Evolutionary conservation across 30 jellyfish, hydroid and myxozoan genomes (phyloP).

Genomic region (Hydractinia echinata): DNA sequence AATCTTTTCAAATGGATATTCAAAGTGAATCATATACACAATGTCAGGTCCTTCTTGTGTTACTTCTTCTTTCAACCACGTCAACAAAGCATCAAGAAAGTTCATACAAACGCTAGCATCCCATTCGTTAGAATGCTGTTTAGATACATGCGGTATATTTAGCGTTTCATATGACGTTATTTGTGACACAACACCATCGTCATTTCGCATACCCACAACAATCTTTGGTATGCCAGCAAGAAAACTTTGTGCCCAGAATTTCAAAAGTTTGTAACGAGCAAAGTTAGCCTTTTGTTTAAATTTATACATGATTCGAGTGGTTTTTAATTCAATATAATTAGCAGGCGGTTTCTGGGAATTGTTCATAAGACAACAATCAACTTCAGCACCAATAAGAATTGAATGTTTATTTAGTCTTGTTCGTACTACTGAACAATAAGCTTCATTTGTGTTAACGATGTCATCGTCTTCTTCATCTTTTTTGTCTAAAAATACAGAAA

Average conservation of each 20-base stretch:
- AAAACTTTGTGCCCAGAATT: constrained; percentile 96
- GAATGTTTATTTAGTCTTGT: constrained; percentile 65
- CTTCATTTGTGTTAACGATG: constrained; percentile 65
- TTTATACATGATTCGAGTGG: constrained; percentile 53
- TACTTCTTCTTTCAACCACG: constrained; percentile 57
- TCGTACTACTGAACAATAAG: constrained; percentile 76
- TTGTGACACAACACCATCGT: constrained; percentile 67
- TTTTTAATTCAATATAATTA: constrained; percentile 71
- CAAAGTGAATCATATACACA: constrained; percentile 52
- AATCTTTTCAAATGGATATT: constrained; percentile 57
- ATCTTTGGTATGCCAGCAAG: constrained; percentile 84
- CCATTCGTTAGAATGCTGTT: constrained; percentile 39
- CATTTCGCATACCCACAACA: constrained; percentile 88
- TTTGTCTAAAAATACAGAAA: neutral
- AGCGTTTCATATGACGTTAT: constrained; percentile 43
- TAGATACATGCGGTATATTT: constrained; percentile 60
- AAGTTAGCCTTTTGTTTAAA: constrained; percentile 56
- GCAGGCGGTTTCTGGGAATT: constrained; percentile 51
- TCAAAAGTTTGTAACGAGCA: constrained; percentile 63
- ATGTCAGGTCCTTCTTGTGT: constrained; percentile 40
- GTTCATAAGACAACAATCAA: constrained; percentile 66
- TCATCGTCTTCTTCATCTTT: neutral
- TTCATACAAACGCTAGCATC: constrained; percentile 63
- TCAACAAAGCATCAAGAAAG: constrained; percentile 56
- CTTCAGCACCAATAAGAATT: constrained; percentile 82